Evolutionary conservation across 2,113 vertebrate species (phyloP), one percentile per base, ranked within the genome.

Genomic region (Beaufortia kweichowensis): DNA sequence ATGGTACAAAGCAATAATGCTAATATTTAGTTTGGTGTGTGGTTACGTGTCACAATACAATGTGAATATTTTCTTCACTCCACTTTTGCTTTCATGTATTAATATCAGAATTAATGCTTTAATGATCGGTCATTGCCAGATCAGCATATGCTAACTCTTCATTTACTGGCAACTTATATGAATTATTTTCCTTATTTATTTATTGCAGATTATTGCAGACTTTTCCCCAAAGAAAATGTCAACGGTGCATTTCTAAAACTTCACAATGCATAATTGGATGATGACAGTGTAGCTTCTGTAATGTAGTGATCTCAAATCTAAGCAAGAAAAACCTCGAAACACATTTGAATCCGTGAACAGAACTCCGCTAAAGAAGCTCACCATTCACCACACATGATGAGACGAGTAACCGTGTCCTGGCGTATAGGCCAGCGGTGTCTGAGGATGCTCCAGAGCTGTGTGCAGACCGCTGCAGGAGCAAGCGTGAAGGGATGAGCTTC

Each of bases 261-360:
- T 66, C 17, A 26, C 63, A 19, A 15, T 65, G 14, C 2, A 43
- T 15, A 29, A 48, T 43, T n/a, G 39, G 43, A 66, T 17, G 35
- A 65, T 6, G 26, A n/a, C 41, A 48, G 61, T 67, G n/a, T 31
- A 53, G 65, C 50, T 68, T 53, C 48, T 48, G 46, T 41, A n/a
- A 17, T 15, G 43, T 1, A 48, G 17, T 19, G 1, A 0, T 48
- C 43, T 48, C 43, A 48, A 14, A 48, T 5, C 43, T 19, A 14
- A 4, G 14, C 43, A 48, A 48, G 14, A 48, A 48, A 48, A 48
- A 19, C 64, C 23, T 50, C 17, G 21, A 50, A 68, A 26, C 65
- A 29, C 43, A n/a, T 21, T 53, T 53, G 48, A 53, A 53, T 21
- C 48, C 1, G 48, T 39, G 62, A 41, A 33, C 33, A 64, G n/a